These are phyloP conservation scores for Microcebus ravelobensis DNA, from an alignment of 2,113 vertebrate genomes.

Conservation along the genomic window DNA sequence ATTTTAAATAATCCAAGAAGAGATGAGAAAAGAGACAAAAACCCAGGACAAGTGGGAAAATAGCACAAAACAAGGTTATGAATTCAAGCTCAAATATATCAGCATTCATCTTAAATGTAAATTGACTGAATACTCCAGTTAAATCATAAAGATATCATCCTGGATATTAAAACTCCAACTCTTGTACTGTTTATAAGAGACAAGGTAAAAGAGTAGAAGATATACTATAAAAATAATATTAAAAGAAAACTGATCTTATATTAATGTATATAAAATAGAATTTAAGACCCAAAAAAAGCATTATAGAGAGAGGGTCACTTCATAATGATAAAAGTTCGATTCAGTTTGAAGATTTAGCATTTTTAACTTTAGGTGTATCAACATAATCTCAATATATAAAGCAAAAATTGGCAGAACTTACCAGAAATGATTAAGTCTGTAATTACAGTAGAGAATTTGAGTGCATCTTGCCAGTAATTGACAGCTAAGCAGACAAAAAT, in stretches of 20 bases:
- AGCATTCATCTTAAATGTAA: slow-evolving; percentile 26
- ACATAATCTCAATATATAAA: not conserved
- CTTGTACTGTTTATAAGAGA: not conserved
- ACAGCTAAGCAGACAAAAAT: slow-evolving; percentile 27
- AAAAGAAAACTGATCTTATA: not conserved
- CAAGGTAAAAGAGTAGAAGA: not conserved
- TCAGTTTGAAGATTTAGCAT: not conserved
- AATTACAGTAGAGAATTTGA: slow-evolving; percentile 28
- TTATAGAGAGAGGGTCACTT: not conserved
- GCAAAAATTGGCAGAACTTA: not conserved
- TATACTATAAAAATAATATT: not conserved
- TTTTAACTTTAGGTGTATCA: slow-evolving; percentile 17
- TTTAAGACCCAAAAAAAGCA: not conserved
- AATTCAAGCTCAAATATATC: not conserved
- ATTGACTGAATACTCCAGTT: not conserved
- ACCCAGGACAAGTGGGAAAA: not conserved
- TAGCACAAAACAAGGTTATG: not conserved
- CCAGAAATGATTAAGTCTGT: not conserved
- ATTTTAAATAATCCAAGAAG: not conserved
- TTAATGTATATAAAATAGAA: not conserved
- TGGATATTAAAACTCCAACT: slow-evolving; percentile 6
- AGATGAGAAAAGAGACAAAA: not conserved
- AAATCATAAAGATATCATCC: not conserved
- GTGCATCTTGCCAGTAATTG: not conserved
- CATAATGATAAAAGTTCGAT: not conserved